phyloP scores from a whole-genome alignment of 2,888 invertebrate genomes.

The Cordylochernes scorpioides region DNA sequence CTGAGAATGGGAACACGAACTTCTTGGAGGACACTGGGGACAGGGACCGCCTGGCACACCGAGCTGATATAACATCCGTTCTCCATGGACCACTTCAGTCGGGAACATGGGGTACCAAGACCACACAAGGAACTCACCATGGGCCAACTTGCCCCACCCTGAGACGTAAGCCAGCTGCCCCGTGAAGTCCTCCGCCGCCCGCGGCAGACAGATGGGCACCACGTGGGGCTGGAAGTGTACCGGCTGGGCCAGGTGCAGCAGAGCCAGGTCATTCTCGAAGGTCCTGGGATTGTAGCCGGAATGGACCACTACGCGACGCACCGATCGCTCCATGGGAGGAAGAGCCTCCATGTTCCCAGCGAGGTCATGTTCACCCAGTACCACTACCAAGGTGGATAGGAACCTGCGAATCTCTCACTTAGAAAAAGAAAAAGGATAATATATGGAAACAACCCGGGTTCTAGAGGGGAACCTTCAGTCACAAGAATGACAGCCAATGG shows the following conservation, averaged over 20 bases:
- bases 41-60: too few relatives aligned
- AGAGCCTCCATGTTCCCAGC: slow-evolving; percentile 36
- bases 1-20: slow-evolving; percentile 72
- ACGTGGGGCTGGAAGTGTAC: slow-evolving; percentile 60
- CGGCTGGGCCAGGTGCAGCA: slow-evolving; percentile 54
- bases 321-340: slow-evolving; percentile 49
- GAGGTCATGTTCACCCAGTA: slow-evolving; percentile 70
- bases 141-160: slow-evolving; percentile 72
- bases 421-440: neutral
- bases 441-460: too few relatives aligned
- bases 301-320: slow-evolving; percentile 60
- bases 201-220: slow-evolving; percentile 70
- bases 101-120: too few relatives aligned
- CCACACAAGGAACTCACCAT: slow-evolving; percentile 23
- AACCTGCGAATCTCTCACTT: slow-evolving; percentile 31
- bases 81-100: slow-evolving; percentile 46
- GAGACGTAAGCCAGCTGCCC: slow-evolving; percentile 66
- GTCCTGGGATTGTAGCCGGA: slow-evolving; percentile 64
- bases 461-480: too few relatives aligned
- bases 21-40: slow-evolving; percentile 64
- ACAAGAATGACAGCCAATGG: too few relatives aligned
- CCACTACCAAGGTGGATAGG: slow-evolving; percentile 60
- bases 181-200: slow-evolving; percentile 40
- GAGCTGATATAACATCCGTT: neutral
- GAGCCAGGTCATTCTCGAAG: slow-evolving; percentile 67